Percentiles rank a stretch among this genome's conserved stretches.
phyloP scores from a whole-genome alignment of 2,797 vertebrate genomes.

The Sebastolobus altivelis region DNA sequence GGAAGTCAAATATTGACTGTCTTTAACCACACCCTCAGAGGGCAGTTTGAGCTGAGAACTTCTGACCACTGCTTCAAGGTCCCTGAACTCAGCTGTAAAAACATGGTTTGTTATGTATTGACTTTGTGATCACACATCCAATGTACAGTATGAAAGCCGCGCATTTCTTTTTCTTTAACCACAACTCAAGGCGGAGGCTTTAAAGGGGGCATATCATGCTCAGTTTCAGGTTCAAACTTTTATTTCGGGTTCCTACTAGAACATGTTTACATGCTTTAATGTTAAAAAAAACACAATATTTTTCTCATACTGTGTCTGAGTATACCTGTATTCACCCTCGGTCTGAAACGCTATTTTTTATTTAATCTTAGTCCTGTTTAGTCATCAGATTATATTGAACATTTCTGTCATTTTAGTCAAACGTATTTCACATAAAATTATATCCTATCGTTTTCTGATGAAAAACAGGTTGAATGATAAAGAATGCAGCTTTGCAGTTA shows the following conservation, averaged over 20 bases:
- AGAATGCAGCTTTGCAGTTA: no score
- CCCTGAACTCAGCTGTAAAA: slow-evolving; percentile 17
- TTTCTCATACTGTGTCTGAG: background rate
- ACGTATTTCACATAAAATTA: no score
- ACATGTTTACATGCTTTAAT: background rate
- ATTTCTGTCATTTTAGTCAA: no score
- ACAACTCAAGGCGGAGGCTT: background rate
- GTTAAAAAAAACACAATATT: background rate
- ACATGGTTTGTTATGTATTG: slow-evolving; percentile 27
- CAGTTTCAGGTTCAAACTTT: background rate
- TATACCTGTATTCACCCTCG: no score
- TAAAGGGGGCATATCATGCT: background rate
- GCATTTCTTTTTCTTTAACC: slow-evolving; percentile 6
- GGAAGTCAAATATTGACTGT: slow-evolving; percentile 43
- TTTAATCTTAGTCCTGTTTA: no score
- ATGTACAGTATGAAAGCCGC: background rate
- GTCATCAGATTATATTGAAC: no score
- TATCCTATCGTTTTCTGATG: no score
- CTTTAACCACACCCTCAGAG: slow-evolving; percentile 33
- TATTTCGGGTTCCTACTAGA: background rate
- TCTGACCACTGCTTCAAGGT: slow-evolving; percentile 26
- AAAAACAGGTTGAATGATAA: no score
- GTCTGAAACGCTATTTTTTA: no score
- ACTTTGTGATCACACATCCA: slow-evolving; percentile 25
- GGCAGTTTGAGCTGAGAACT: slow-evolving; percentile 33